phyloP scores from a whole-genome alignment of 23 tunicate species.

The Styela plicata region DNA sequence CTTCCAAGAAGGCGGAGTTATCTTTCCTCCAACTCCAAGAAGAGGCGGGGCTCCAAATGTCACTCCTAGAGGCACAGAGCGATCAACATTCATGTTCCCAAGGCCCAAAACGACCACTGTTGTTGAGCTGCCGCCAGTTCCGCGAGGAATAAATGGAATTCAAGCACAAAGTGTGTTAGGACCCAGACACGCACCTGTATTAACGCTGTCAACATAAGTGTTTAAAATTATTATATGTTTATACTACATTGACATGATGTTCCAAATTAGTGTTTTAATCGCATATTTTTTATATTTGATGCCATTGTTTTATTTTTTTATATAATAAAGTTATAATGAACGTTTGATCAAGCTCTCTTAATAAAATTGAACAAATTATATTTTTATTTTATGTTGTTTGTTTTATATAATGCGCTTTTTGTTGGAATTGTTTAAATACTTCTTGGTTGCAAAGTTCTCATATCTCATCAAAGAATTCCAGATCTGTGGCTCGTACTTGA shows the following conservation, averaged over 20 bases:
- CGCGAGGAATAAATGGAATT: neutral
- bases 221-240: neutral
- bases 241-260: too few species aligned
- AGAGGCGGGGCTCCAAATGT: constrained; percentile 26
- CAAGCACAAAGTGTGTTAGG: neutral
- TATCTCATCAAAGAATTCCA: too few species aligned
- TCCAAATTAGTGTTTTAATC: too few species aligned
- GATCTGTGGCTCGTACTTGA: too few species aligned
- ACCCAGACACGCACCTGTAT: constrained; percentile 6
- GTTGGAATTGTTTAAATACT: too few species aligned
- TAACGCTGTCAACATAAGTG: constrained; percentile 13
- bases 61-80: constrained; percentile 15
- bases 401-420: too few species aligned
- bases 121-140: constrained; percentile 26
- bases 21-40: constrained; percentile 29
- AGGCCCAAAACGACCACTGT: constrained; percentile 30
- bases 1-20: constrained; percentile 13
- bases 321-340: neutral
- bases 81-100: constrained; percentile 3
- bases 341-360: too few species aligned
- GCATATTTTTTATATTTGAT: too few species aligned
- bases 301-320: neutral
- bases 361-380: too few species aligned
- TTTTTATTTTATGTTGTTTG: too few species aligned
- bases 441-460: too few species aligned